Base-by-base conservation (phyloP, 2,888 invertebrate species). In the Polyploca ridens region DNA sequence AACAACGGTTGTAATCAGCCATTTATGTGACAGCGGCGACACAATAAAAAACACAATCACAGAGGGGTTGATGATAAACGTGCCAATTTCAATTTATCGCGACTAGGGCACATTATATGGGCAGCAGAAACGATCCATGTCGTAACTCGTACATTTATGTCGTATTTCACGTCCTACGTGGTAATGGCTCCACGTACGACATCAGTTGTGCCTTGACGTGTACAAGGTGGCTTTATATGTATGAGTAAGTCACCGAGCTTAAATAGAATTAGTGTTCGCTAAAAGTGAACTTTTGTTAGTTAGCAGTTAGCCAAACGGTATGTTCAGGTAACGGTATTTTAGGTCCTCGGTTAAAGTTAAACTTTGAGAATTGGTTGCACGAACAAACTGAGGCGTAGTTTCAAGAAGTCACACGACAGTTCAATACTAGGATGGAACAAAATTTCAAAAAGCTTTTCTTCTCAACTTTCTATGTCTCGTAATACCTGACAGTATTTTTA, bases 21-120 rank as follows among this genome's bases (percentile, higher is more conserved):
- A 69, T 76, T 75, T 78, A 77, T 67, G 75, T 67, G 75, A 78
- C 70, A 75, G 66, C 60, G 54, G 54, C 65, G 76, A 72, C 73
- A 75, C 77, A 79, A 84, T 83, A 88, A 85, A 88, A 84, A 85
- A 86, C 69, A 85, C 85, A 88, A 90, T 89, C 90, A 86, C 85
- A 73, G 79, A 70, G 76, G 74, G 78, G 80, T 81, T 74, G 86
- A 87, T 87, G 89, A 87, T 87, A 87, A 85, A 88, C 78, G 84
- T 84, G 81, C 79, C 89, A 86, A 85, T 89, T 88, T 89, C 89
- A 90, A 89, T 90, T 88, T 88, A 89, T 88, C 84, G 86, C 81
- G 80, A 80, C 82, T 77, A 82, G 75, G 78, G 78, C 85, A 77
- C 83, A 83, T 89, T 90, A 88, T 86, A 86, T 82, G 87, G 84